Evolutionary conservation across 2,888 invertebrate species (phyloP).

Genomic region (Cephus runcator): DNA sequence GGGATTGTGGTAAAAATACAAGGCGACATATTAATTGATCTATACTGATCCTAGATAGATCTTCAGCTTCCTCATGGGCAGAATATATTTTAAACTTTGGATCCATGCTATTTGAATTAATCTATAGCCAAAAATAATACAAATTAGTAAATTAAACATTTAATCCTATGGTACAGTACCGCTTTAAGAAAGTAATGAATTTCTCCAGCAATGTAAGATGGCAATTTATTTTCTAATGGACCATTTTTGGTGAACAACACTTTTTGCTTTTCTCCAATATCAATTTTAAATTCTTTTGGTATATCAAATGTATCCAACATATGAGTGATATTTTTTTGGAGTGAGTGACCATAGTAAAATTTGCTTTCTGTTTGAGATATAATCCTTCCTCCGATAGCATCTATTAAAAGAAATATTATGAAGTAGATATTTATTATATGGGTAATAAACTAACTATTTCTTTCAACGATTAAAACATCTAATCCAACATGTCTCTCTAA

Average conservation of each 20-base stretch:
- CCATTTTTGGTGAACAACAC: constrained; percentile 28
- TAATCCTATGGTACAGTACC: constrained; percentile 26
- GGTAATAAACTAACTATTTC: constrained; percentile 34
- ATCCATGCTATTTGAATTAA: constrained; percentile 28
- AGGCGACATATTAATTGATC: constrained; percentile 30
- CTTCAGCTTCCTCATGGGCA: constrained; percentile 19
- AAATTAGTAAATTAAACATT: background rate
- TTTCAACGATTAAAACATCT: constrained; percentile 44
- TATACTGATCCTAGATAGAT: constrained; percentile 38
- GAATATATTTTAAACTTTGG: constrained; percentile 21
- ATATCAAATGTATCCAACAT: constrained; percentile 32
- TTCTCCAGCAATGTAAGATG: constrained; percentile 36
- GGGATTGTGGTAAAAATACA: constrained; percentile 32
- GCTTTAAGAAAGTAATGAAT: constrained; percentile 41
- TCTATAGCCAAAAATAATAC: constrained; percentile 17
- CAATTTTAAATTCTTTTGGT: constrained; percentile 11
- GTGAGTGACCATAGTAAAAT: constrained; percentile 32
- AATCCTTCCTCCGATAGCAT: constrained; percentile 32
- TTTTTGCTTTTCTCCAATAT: constrained; percentile 10
- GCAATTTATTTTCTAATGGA: constrained; percentile 19
- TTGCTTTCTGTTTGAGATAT: constrained; percentile 25
- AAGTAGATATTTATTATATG: constrained; percentile 5
- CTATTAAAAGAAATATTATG: constrained; percentile 15
- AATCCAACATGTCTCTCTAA: constrained; percentile 39
- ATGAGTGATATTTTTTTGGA: constrained; percentile 34